Percentiles rank a stretch among this genome's conserved stretches.
These are phyloP conservation scores for Spea multiplicata DNA, from an alignment of 2,113 vertebrate genomes.

Conservation along the genomic window DNA sequence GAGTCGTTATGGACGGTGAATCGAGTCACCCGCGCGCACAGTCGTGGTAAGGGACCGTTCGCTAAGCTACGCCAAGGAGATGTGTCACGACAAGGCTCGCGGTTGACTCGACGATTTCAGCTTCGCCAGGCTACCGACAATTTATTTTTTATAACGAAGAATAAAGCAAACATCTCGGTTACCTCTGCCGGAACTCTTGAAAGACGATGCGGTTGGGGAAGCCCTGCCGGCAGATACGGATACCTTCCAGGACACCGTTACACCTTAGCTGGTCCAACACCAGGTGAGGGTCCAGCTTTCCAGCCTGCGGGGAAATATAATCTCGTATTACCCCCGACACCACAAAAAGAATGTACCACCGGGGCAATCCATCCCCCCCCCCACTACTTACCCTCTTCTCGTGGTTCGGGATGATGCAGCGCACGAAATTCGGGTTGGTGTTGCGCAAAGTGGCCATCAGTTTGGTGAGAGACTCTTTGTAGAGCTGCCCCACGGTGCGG, in stretches of 20 bases:
- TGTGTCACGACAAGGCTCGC: too few relatives aligned
- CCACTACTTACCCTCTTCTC: constrained; percentile 83
- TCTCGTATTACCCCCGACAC: too few relatives aligned
- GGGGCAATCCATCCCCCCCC: background rate
- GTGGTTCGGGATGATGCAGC: constrained; percentile 98
- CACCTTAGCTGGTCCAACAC: constrained; percentile 95
- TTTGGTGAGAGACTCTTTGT: constrained; percentile 95
- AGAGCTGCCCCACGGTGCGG: constrained; percentile 90
- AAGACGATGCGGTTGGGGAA: constrained; percentile 98
- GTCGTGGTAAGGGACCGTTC: too few relatives aligned
- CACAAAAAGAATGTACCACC: background rate
- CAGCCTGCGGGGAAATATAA: constrained; percentile 68
- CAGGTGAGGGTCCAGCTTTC: constrained; percentile 92
- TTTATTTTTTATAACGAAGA: too few relatives aligned
- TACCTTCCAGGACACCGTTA: constrained; percentile 94
- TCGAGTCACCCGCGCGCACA: too few relatives aligned
- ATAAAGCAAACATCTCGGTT: constrained; percentile 10
- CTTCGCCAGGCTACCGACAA: too few relatives aligned
- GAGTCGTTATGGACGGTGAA: too few relatives aligned
- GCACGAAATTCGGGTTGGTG: constrained; percentile 97
- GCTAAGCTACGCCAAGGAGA: too few relatives aligned
- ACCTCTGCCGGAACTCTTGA: constrained; percentile 98
- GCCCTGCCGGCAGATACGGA: constrained; percentile 94
- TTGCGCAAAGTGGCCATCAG: constrained; percentile 96
- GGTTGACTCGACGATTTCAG: too few relatives aligned